These are phyloP conservation scores for Hystrix cristata DNA, from an alignment of 2,113 vertebrate genomes.

Conservation along the genomic window DNA sequence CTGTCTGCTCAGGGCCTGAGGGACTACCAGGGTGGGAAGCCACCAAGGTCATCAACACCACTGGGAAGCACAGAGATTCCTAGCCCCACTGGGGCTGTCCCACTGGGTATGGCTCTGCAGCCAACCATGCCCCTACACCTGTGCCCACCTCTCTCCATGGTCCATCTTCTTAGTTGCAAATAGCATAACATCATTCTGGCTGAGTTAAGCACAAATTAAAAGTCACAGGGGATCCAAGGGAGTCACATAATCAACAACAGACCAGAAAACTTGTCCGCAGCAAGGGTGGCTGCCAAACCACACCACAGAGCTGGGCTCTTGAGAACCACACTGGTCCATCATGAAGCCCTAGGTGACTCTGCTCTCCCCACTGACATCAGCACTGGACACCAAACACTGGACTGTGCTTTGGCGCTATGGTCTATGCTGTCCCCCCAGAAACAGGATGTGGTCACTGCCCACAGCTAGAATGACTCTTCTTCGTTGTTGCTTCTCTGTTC, in stretches of 20 bases:
- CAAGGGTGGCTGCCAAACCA: background rate
- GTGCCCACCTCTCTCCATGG: background rate
- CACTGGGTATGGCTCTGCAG: background rate
- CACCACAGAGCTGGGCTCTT: background rate
- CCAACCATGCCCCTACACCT: background rate
- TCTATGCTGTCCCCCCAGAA: background rate
- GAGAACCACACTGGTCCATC: background rate
- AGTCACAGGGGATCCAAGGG: background rate
- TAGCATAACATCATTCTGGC: background rate
- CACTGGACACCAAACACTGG: background rate
- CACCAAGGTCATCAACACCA: background rate
- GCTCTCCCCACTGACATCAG: constrained; percentile 33
- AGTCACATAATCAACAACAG: background rate
- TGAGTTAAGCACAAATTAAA: constrained; percentile 13
- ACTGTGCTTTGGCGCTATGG: background rate
- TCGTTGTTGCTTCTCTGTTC: background rate
- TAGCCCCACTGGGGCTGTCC: background rate
- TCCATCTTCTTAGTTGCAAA: background rate
- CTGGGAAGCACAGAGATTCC: background rate
- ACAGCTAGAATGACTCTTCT: background rate
- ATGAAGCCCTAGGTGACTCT: background rate
- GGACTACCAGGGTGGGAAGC: background rate
- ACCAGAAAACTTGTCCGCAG: background rate
- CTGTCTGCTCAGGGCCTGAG: background rate
- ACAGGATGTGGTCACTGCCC: constrained; percentile 8